Conservation (phyloP, 1,140 invertebrate species). For the Thaumetopoea pityocampa region DNA sequence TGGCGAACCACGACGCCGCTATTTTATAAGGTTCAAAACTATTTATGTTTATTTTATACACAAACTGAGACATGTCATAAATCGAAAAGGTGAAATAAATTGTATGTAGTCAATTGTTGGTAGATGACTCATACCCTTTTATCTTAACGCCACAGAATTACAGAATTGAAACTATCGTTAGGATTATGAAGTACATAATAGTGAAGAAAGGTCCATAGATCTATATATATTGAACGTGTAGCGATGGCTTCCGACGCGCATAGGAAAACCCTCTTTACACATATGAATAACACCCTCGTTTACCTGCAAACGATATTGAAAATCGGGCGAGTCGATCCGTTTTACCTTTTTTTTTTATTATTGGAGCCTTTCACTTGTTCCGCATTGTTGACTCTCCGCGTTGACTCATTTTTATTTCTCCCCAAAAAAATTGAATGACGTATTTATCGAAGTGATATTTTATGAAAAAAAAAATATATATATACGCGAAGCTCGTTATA, state of each 20-base stretch:
- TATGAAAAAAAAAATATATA: slow-evolving; percentile 28
- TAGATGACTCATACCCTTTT: too few relatives aligned
- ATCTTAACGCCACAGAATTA: too few relatives aligned
- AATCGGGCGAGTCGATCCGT: slow-evolving; percentile 44
- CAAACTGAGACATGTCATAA: too few relatives aligned
- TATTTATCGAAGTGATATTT: slow-evolving; percentile 46
- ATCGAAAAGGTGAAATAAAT: too few relatives aligned
- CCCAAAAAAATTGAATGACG: slow-evolving; percentile 50
- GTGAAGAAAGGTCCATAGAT: slow-evolving; percentile 7
- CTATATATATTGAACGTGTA: slow-evolving; percentile 9
- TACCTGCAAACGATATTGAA: slow-evolving; percentile 50
- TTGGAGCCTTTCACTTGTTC: slow-evolving; percentile 56
- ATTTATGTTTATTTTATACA: too few relatives aligned
- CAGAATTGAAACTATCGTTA: too few relatives aligned
- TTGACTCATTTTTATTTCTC: slow-evolving; percentile 51
- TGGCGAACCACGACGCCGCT: too few relatives aligned
- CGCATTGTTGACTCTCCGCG: slow-evolving; percentile 46
- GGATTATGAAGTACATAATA: slow-evolving; percentile 1
- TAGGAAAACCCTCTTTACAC: slow-evolving; percentile 31
- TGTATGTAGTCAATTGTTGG: too few relatives aligned
- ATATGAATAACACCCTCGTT: slow-evolving; percentile 43
- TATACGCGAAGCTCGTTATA: slow-evolving; percentile 33
- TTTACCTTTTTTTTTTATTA: slow-evolving; percentile 52
- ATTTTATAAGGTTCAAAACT: too few relatives aligned
- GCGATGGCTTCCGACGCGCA: slow-evolving; percentile 14